Evolutionary conservation across 2,113 vertebrate species (phyloP).

Genomic region (Blennius ocellaris): DNA sequence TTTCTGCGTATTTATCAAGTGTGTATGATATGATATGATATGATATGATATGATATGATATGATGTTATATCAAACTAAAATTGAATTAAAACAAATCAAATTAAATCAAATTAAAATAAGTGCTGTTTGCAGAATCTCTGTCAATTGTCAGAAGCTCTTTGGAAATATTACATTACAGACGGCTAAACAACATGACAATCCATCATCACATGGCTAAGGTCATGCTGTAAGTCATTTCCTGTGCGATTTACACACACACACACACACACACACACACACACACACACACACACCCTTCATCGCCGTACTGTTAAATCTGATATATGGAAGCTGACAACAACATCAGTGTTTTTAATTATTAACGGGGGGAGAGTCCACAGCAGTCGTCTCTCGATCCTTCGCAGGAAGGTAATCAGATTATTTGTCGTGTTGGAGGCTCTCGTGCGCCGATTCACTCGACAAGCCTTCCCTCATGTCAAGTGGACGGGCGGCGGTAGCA

Average conservation of each 20-base stretch:
- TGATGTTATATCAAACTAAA: too few relatives aligned
- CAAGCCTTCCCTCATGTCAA: slow-evolving; percentile 73
- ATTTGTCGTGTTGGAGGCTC: slow-evolving; percentile 76
- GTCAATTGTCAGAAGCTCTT: slow-evolving; percentile 28
- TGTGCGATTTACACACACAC: slow-evolving; percentile 5
- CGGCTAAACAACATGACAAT: slow-evolving; percentile 23
- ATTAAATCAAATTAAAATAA: too few relatives aligned
- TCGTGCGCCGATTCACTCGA: slow-evolving; percentile 83
- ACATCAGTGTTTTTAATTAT: slow-evolving; percentile 85
- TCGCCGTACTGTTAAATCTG: slow-evolving; percentile 53
- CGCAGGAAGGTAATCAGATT: slow-evolving; percentile 76
- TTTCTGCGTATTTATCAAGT: slow-evolving; percentile 3
- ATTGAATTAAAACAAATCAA: too few relatives aligned
- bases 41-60: too few relatives aligned
- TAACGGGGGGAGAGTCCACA: slow-evolving; percentile 67
- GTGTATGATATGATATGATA: not conserved
- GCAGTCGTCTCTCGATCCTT: slow-evolving; percentile 78
- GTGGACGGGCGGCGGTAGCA: slow-evolving; percentile 60
- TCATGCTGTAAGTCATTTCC: slow-evolving; percentile 46
- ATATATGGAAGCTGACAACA: slow-evolving; percentile 82
- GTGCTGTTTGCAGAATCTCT: not conserved
- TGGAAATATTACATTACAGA: not conserved
- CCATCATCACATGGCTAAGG: slow-evolving; percentile 45
- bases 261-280: not conserved
- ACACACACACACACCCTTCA: slow-evolving; percentile 14